A percentile compares a stretch with the other conserved stretches of the same genome.
Evolutionary conservation across 2,113 vertebrate species (phyloP).

Genomic region (Thunnus maccoyii): DNA sequence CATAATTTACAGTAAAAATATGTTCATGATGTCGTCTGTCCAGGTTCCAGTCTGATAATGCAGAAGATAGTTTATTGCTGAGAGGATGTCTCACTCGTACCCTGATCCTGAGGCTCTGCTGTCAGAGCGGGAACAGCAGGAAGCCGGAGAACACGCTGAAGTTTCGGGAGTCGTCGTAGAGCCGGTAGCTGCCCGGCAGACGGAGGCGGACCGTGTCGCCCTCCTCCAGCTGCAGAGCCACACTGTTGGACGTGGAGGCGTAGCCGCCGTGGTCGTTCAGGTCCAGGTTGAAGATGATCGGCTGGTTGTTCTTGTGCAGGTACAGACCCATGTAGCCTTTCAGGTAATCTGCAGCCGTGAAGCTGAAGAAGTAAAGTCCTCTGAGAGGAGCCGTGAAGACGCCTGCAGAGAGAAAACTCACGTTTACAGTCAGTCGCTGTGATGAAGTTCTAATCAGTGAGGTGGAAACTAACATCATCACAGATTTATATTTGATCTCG

Average conservation of each 20-base stretch:
- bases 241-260: constrained; percentile 20
- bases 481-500: too few species aligned
- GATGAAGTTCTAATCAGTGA: too few species aligned
- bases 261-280: constrained; percentile 80
- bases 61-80: not conserved
- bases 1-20: too few species aligned
- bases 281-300: constrained; percentile 66
- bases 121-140: constrained; percentile 70
- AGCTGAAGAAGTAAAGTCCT: constrained; percentile 79
- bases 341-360: constrained; percentile 73
- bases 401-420: constrained; percentile 47
- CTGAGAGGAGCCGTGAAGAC: constrained; percentile 71
- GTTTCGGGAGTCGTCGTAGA: constrained; percentile 76
- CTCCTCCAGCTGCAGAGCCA: constrained; percentile 62
- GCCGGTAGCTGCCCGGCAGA: constrained; percentile 76
- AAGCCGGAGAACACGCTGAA: constrained; percentile 79
- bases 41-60: not conserved
- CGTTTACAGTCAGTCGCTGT: too few species aligned
- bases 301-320: constrained; percentile 71
- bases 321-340: constrained; percentile 79
- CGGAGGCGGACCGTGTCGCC: constrained; percentile 59
- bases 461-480: too few species aligned
- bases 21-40: too few species aligned
- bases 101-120: not conserved
- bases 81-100: not conserved